Base-by-base conservation (phyloP, 2,888 invertebrate genomes). In the Cacoxenus indagator region DNA sequence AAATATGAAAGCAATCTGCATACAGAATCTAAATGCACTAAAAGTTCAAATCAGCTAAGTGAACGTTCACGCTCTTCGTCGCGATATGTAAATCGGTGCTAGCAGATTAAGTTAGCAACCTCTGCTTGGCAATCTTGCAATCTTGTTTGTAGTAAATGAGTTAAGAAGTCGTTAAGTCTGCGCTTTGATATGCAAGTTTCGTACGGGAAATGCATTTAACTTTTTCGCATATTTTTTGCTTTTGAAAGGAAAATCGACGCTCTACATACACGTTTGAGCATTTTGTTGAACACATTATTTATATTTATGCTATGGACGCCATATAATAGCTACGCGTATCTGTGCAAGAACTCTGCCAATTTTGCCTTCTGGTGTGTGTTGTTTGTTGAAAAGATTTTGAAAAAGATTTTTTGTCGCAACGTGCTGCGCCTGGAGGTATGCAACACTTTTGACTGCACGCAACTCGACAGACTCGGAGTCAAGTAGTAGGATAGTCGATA, bases 401-500 rank as follows among this genome's bases (percentile, higher is more conserved):
- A n/a, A n/a, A n/a, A n/a, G n/a, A n/a, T n/a, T n/a, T n/a, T n/a
- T n/a, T n/a, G n/a, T n/a, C n/a, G n/a, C n/a, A n/a, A n/a, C n/a
- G n/a, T n/a, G 31, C 24, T 59, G 71, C 46, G 65, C 51, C 54
- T 67, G 65, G n/a, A n/a, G n/a, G n/a, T n/a, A n/a, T n/a, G n/a
- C n/a, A n/a, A n/a, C n/a, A n/a, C n/a, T n/a, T n/a, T n/a, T n/a
- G n/a, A n/a, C n/a, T n/a, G n/a, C n/a, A n/a, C n/a, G n/a, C n/a
- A n/a, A n/a, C 72, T 77, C 70, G 73, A 71, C 78, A 75, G 81
- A 80, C 78, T 82, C 80, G 78, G 78, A 82, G 79, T 79, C 79
- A 79, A 79, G 80, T 80, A 82, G 80, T 78, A 79, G 80, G 73
- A 82, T 76, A n/a, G n/a, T n/a, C n/a, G n/a, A n/a, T n/a, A n/a